These are phyloP conservation scores for Drosophila flavopinicola DNA, from an alignment of 2,888 invertebrate genomes.

Conservation along the genomic window DNA sequence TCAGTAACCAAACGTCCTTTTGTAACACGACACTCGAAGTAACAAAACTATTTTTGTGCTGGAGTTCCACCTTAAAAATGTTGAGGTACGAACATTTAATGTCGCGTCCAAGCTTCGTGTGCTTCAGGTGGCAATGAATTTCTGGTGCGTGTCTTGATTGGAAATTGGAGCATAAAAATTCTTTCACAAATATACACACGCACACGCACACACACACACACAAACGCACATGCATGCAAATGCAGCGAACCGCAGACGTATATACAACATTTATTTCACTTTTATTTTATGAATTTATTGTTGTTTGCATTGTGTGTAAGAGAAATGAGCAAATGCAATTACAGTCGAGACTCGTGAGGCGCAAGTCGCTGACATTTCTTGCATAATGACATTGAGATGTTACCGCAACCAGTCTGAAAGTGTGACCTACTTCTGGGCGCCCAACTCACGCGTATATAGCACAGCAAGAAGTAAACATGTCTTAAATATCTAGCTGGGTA, in stretches of 20 bases:
- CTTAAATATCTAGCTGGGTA: conserved; percentile 48
- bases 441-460: conserved; percentile 5
- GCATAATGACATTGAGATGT: conserved; percentile 76
- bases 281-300: conserved; percentile 61
- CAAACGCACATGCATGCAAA: conserved; percentile 12
- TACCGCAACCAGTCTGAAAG: conserved; percentile 23
- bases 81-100: conserved; percentile 29
- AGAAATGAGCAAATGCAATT: conserved; percentile 50
- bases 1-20: not conserved
- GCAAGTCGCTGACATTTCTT: conserved; percentile 55
- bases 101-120: conserved; percentile 46
- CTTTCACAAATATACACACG: conserved; percentile 54
- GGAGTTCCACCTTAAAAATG: conserved; percentile 17
- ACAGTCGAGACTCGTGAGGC: conserved; percentile 8
- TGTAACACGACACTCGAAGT: conserved; percentile 13
- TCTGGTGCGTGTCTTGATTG: conserved; percentile 79
- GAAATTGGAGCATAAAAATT: conserved; percentile 79
- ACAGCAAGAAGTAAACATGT: conserved; percentile 2
- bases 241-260: conserved; percentile 35
- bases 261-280: conserved; percentile 52
- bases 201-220: conserved; percentile 13
- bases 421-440: conserved; percentile 52
- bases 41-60: not conserved
- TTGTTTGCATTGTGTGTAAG: conserved; percentile 32
- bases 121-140: conserved; percentile 80